Conservation (phyloP, 2,113 vertebrate species). For the Nesogale talazaci region DNA sequence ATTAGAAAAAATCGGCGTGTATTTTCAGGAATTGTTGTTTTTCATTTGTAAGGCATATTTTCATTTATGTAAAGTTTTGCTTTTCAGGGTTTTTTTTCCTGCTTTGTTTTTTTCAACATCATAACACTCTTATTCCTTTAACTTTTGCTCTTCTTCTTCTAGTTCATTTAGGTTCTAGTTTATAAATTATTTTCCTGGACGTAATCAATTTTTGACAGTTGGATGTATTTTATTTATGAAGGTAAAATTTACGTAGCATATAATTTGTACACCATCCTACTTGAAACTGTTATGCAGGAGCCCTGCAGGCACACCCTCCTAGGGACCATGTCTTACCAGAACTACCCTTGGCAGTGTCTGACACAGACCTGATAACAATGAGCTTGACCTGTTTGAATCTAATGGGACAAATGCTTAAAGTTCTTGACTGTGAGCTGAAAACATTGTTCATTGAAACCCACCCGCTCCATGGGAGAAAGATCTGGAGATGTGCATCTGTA, state of each 20-base stretch:
- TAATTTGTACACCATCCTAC: neutral
- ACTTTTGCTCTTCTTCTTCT: neutral
- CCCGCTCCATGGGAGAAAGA: neutral
- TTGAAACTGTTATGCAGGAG: neutral
- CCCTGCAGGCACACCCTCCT: neutral
- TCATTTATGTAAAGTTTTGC: neutral
- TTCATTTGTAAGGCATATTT: neutral
- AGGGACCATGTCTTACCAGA: too few relatives aligned
- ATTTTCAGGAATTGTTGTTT: neutral
- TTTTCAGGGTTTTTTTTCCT: neutral
- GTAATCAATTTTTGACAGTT: neutral
- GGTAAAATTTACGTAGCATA: neutral
- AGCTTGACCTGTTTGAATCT: too few relatives aligned
- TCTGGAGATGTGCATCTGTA: neutral
- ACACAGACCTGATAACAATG: too few relatives aligned
- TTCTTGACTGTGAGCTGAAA: neutral
- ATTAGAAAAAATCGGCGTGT: neutral
- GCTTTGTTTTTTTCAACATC: neutral
- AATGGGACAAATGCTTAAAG: neutral
- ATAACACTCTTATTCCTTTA: neutral
- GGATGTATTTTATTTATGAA: neutral
- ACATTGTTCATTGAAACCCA: neutral
- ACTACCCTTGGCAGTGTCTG: too few relatives aligned
- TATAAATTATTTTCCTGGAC: neutral
- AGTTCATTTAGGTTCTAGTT: neutral